Percentiles rank a stretch among this genome's conserved stretches.
Conservation (phyloP, 2,888 invertebrate genomes). For the Dilophus febrilis region DNA sequence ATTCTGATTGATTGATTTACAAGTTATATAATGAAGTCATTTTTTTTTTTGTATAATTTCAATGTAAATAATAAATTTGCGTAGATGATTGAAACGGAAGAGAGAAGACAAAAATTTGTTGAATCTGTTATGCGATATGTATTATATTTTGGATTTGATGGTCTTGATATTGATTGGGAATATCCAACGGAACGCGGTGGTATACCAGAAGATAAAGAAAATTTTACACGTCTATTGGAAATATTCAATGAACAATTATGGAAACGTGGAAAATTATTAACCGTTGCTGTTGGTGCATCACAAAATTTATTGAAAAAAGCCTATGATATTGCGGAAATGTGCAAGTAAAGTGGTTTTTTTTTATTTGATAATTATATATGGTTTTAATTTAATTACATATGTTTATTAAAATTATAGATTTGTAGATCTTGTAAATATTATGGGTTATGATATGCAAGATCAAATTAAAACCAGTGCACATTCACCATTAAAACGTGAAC, state of each 20-base stretch:
- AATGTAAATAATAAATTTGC: no score
- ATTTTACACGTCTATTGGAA: conserved; percentile 27
- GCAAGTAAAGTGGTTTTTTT: conserved; percentile 18
- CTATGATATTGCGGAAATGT: conserved; percentile 29
- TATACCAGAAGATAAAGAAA: conserved; percentile 24
- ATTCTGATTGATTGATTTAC: no score
- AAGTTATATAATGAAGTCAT: no score
- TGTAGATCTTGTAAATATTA: conserved; percentile 32
- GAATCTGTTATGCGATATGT: conserved; percentile 28
- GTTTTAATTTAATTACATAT: neutral
- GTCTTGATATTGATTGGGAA: conserved; percentile 35
- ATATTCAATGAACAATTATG: conserved; percentile 26
- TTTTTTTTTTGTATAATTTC: conserved; percentile 13
- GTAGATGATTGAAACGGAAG: conserved; percentile 27
- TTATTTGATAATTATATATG: neutral
- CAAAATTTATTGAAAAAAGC: conserved; percentile 20
- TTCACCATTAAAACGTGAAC: conserved; percentile 22
- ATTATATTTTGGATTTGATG: conserved; percentile 31
- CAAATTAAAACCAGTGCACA: conserved; percentile 25
- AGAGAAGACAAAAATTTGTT: conserved; percentile 26
- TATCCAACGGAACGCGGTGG: conserved; percentile 31
- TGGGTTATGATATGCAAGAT: conserved; percentile 34
- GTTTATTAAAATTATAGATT: neutral
- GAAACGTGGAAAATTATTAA: conserved; percentile 26
- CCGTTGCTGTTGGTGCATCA: conserved; percentile 32